Percentiles rank a stretch among this genome's conserved stretches.
Conservation (phyloP, 1,140 invertebrate genomes). For the Archivesica marissinica region DNA sequence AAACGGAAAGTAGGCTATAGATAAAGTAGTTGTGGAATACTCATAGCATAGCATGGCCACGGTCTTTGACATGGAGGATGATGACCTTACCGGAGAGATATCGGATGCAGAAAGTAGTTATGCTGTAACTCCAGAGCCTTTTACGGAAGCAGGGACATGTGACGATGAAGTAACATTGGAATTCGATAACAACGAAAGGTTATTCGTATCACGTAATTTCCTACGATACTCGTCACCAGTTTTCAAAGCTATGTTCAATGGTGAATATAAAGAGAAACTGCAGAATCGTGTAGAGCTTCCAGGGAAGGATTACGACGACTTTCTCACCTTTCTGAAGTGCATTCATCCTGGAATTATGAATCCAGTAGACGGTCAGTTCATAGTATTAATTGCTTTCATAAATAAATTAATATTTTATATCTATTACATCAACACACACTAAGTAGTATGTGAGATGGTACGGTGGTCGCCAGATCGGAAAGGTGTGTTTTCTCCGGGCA, state of each 20-base stretch:
- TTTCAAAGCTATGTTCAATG: slow-evolving; percentile 11
- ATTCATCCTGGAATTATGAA: not conserved
- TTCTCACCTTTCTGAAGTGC: not conserved
- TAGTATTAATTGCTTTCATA: no score
- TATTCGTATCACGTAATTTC: slow-evolving; percentile 9
- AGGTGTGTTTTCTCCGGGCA: no score
- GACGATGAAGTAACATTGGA: not conserved
- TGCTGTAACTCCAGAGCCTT: not conserved
- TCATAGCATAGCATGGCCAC: no score
- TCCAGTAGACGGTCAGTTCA: not conserved
- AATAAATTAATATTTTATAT: no score
- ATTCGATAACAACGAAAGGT: not conserved
- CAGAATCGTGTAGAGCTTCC: not conserved
- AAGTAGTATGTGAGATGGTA: no score
- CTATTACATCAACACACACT: no score
- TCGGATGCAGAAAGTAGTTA: no score
- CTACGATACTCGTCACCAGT: not conserved
- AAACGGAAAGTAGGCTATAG: no score
- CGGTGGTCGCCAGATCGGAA: no score
- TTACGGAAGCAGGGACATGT: not conserved
- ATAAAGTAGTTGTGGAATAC: no score
- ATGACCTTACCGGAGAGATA: no score
- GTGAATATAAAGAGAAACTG: not conserved
- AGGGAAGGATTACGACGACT: not conserved
- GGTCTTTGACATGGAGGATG: no score